Percentiles rank a stretch among this genome's conserved stretches.
phyloP scores from a whole-genome alignment of 2,888 invertebrate genomes.

The Drosophila ustulata region DNA sequence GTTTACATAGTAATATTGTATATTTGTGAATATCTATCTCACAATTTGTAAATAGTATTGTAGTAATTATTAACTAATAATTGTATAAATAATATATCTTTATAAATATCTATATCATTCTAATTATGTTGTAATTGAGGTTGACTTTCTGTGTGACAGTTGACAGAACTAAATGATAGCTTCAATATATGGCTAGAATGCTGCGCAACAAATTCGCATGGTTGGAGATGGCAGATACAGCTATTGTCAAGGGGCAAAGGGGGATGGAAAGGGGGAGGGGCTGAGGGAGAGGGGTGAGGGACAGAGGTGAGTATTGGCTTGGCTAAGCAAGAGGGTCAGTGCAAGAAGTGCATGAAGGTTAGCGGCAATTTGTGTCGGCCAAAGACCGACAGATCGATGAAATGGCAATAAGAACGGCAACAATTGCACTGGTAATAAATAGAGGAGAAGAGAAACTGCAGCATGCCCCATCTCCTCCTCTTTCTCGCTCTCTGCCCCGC shows the following conservation, averaged over 20 bases:
- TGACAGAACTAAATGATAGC: slow-evolving; percentile 27
- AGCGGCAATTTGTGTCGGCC: slow-evolving; percentile 78
- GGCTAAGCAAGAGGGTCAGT: slow-evolving; percentile 70
- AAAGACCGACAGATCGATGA: slow-evolving; percentile 61
- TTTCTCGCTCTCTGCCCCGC: background rate
- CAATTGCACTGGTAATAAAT: slow-evolving; percentile 76
- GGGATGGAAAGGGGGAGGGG: background rate
- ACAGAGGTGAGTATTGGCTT: slow-evolving; percentile 26
- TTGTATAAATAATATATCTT: too few relatives aligned
- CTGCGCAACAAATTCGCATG: slow-evolving; percentile 17
- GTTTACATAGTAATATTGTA: too few relatives aligned
- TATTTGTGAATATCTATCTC: too few relatives aligned
- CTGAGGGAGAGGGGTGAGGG: background rate
- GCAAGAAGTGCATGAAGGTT: slow-evolving; percentile 72
- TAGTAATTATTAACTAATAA: too few relatives aligned
- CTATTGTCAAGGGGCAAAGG: slow-evolving; percentile 15
- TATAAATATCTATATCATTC: too few relatives aligned
- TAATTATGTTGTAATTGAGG: background rate
- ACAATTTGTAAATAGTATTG: too few relatives aligned
- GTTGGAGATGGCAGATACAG: slow-evolving; percentile 33
- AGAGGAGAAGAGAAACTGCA: slow-evolving; percentile 60
- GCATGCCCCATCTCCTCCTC: slow-evolving; percentile 2
- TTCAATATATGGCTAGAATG: background rate
- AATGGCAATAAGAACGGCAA: slow-evolving; percentile 45
- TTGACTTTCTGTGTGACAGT: slow-evolving; percentile 51